phyloP scores from a whole-genome alignment of 2,797 vertebrate species.

The Lutjanus campechanus region DNA sequence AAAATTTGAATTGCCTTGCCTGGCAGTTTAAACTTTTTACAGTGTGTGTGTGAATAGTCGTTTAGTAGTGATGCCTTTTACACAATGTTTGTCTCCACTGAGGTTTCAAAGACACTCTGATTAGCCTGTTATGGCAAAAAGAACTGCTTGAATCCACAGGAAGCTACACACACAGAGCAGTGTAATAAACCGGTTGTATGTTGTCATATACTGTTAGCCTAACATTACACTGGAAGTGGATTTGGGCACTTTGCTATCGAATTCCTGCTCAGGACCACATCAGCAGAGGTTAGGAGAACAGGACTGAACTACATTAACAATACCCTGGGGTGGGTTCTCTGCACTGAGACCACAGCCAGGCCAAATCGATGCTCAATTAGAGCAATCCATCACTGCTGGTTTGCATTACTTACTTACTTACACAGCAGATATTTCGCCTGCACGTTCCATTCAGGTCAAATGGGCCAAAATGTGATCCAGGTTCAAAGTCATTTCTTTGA shows the following conservation, averaged over 20 bases:
- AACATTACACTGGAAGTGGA: background rate
- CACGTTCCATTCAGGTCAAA: background rate
- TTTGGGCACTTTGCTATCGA: constrained; percentile 4
- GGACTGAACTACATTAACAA: constrained; percentile 48
- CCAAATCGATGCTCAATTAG: constrained; percentile 52
- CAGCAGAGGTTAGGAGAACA: constrained; percentile 26
- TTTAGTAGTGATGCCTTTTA: background rate
- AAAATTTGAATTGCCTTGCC: background rate
- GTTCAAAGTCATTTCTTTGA: background rate
- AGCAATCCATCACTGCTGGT: constrained; percentile 31
- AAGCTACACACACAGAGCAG: background rate
- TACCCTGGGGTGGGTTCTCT: constrained; percentile 23
- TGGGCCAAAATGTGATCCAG: background rate
- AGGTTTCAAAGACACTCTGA: background rate
- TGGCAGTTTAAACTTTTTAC: background rate
- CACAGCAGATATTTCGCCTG: background rate
- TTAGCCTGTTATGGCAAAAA: background rate
- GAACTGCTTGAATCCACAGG: background rate
- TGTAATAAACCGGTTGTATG: background rate
- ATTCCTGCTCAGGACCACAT: background rate
- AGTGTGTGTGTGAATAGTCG: background rate
- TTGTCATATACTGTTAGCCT: background rate
- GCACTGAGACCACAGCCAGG: constrained; percentile 24
- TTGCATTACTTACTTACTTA: background rate
- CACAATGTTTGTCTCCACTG: background rate